Evolutionary conservation across 2,113 vertebrate genomes (phyloP).

Genomic region (Panthera uncia): DNA sequence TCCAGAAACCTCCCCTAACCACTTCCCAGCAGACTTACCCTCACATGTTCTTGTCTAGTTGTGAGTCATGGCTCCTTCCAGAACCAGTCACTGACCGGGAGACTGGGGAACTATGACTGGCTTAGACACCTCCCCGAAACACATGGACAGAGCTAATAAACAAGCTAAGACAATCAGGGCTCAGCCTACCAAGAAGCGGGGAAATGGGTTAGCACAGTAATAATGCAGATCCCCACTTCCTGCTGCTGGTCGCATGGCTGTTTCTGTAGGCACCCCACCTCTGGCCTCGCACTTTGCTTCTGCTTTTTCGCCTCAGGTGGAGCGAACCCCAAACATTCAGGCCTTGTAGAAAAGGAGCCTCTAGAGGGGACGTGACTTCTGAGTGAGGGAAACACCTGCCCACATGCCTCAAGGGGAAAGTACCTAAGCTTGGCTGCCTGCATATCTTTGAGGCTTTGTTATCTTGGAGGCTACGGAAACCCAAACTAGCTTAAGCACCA

Average conservation of each 20-base stretch:
- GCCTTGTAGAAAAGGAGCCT: neutral
- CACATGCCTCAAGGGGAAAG: neutral
- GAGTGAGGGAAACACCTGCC: neutral
- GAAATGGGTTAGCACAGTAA: neutral
- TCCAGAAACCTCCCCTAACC: neutral
- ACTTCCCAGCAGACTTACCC: neutral
- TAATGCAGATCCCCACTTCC: neutral
- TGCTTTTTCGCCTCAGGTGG: neutral
- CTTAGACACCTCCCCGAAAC: neutral
- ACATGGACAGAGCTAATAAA: neutral
- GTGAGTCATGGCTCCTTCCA: neutral
- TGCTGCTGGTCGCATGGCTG: fast-evolving
- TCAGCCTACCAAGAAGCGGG: neutral
- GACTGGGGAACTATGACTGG: neutral
- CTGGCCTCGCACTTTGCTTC: neutral
- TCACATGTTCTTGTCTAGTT: too few relatives aligned
- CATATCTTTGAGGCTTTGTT: neutral
- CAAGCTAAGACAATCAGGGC: neutral
- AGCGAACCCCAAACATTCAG: neutral
- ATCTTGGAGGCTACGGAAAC: neutral
- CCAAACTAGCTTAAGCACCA: neutral
- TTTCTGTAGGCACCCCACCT: neutral
- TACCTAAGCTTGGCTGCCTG: neutral
- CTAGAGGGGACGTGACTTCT: neutral
- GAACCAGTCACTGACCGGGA: neutral